Evolutionary conservation across 2,797 vertebrate genomes (phyloP).

Genomic region (Danio albolineatus): DNA sequence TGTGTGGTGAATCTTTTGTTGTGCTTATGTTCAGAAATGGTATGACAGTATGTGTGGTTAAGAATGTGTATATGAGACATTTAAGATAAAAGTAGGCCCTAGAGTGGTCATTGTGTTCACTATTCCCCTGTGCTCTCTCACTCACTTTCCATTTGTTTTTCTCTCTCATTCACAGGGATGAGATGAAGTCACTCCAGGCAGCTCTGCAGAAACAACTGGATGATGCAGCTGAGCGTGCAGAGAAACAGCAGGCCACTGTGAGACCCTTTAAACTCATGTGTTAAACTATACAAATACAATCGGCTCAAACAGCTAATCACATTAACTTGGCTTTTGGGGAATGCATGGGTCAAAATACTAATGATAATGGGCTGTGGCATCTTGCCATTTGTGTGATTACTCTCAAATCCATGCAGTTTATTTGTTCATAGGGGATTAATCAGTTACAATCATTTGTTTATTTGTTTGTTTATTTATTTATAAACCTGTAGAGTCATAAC

Average conservation of each 20-base stretch:
- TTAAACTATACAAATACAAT: constrained; percentile 30
- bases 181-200: constrained; percentile 97
- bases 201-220: constrained; percentile 96
- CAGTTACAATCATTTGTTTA: neutral
- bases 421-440: neutral
- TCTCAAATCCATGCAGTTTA: neutral
- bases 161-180: constrained; percentile 83
- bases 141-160: constrained; percentile 15
- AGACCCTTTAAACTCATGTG: constrained; percentile 70
- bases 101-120: constrained; percentile 23
- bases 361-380: neutral
- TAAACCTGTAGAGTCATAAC: too few relatives aligned
- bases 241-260: constrained; percentile 97
- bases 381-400: neutral
- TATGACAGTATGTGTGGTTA: neutral
- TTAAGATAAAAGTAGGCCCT: neutral
- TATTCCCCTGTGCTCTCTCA: neutral
- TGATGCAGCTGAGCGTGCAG: constrained; percentile 91
- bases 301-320: neutral
- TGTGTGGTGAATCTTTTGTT: neutral
- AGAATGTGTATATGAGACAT: neutral
- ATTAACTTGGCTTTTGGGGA: neutral
- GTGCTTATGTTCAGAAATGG: neutral
- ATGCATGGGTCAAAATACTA: neutral
- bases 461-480: too few relatives aligned